These are phyloP conservation scores for Opisthocomus hoazin DNA, from an alignment of 2,113 vertebrate species.

Conservation along the genomic window DNA sequence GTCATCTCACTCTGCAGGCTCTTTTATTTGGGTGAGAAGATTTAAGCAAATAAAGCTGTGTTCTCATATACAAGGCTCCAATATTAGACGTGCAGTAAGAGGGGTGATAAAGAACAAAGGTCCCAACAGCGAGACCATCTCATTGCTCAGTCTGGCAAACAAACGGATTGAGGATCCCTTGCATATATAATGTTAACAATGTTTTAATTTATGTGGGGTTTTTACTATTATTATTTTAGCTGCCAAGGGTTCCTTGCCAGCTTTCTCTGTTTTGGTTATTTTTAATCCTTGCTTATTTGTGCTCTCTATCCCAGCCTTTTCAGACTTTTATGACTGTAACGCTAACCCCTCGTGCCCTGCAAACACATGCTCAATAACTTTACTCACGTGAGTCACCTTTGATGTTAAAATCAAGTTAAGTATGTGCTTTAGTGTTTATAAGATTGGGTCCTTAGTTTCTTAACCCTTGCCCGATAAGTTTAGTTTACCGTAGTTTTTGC, in stretches of 20 bases:
- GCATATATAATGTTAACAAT: neutral
- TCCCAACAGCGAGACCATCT: neutral
- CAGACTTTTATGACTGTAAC: neutral
- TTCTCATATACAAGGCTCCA: neutral
- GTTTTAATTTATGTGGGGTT: neutral
- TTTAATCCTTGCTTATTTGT: conserved; percentile 54
- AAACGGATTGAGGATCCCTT: neutral
- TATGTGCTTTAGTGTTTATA: conserved; percentile 36
- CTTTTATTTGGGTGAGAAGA: neutral
- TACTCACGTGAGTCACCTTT: neutral
- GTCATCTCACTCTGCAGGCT: neutral
- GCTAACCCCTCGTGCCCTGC: conserved; percentile 16
- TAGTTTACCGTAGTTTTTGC: neutral
- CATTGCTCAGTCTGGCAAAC: neutral
- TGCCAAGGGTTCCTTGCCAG: conserved; percentile 46
- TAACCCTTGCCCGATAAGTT: conserved; percentile 42
- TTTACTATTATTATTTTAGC: conserved; percentile 22
- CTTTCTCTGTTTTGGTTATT: conserved; percentile 16
- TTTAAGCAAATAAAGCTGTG: neutral
- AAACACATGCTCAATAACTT: neutral
- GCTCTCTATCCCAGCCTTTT: neutral
- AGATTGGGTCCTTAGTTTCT: conserved; percentile 11
- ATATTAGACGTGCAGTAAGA: neutral
- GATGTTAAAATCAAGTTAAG: conserved; percentile 26
- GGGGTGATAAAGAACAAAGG: neutral